These are phyloP conservation scores for Knipowitschia caucasica DNA, from an alignment of 2,797 vertebrate genomes.

Conservation along the genomic window DNA sequence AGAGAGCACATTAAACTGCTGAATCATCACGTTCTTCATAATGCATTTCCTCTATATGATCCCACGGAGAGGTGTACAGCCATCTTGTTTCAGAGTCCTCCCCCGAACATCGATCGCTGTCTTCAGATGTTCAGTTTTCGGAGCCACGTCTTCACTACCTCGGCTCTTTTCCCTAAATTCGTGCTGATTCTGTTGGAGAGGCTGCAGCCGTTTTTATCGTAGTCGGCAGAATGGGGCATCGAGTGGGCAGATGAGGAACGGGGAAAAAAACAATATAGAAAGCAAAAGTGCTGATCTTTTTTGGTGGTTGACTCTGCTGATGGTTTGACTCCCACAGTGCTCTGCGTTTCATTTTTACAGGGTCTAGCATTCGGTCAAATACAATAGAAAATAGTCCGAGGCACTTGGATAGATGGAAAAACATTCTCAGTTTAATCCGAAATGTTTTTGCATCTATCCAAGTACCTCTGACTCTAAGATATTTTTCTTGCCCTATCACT, in stretches of 20 bases:
- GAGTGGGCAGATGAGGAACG: conserved; percentile 63
- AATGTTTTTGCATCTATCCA: too few species aligned
- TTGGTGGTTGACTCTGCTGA: neutral
- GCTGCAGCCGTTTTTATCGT: conserved; percentile 31
- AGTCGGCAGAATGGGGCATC: conserved; percentile 55
- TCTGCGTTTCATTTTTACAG: conserved; percentile 61
- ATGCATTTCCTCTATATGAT: conserved; percentile 7
- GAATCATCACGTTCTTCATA: conserved; percentile 8
- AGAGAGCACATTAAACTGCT: conserved; percentile 3
- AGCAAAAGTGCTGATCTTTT: conserved; percentile 57
- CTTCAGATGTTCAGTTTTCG: conserved; percentile 11
- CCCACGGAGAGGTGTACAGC: neutral
- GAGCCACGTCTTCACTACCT: conserved; percentile 16
- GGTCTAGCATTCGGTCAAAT: neutral
- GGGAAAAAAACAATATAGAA: conserved; percentile 49
- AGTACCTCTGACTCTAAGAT: too few species aligned
- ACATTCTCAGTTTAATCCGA: too few species aligned
- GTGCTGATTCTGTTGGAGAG: conserved; percentile 55
- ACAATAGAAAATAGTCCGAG: neutral
- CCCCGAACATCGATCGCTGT: neutral
- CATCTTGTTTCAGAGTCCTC: conserved; percentile 3
- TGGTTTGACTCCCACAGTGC: conserved; percentile 53
- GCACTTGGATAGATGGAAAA: neutral
- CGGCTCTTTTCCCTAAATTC: conserved; percentile 44
- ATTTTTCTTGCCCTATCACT: too few species aligned